Evolutionary conservation across 2,888 invertebrate genomes (phyloP).

Genomic region (Stramonita haemastoma): DNA sequence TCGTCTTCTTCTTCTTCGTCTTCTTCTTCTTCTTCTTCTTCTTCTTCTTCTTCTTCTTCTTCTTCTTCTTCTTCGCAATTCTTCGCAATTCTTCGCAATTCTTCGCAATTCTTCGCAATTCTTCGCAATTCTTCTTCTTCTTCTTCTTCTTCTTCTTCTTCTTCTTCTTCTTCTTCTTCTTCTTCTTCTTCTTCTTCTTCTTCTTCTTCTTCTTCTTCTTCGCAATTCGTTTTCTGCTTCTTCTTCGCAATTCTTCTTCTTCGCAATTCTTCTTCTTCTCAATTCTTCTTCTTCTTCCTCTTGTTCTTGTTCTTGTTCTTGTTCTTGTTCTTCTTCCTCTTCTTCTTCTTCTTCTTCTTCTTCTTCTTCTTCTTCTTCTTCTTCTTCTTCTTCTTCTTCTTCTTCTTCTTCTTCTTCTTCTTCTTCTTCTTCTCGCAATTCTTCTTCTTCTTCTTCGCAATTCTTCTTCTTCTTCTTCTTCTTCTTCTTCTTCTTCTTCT

Average conservation of each 20-base stretch:
- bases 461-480: too few species aligned
- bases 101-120: too few species aligned
- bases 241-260: too few species aligned
- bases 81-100: too few species aligned
- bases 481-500: too few species aligned
- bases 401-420: too few species aligned
- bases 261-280: too few species aligned
- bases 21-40: slow-evolving; percentile 15
- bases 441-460: too few species aligned
- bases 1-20: neutral
- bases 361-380: too few species aligned
- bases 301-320: neutral
- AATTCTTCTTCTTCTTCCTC: slow-evolving; percentile 7
- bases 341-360: neutral
- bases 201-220: slow-evolving; percentile 25
- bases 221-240: slow-evolving; percentile 3
- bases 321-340: slow-evolving; percentile 4
- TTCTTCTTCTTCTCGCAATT: too few species aligned
- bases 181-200: neutral
- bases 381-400: too few species aligned
- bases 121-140: too few species aligned
- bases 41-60: slow-evolving; percentile 29
- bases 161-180: neutral
- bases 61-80: neutral
- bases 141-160: neutral